Evolutionary conservation across 2,888 invertebrate species (phyloP).

Genomic region (Rhodophaea formosa): DNA sequence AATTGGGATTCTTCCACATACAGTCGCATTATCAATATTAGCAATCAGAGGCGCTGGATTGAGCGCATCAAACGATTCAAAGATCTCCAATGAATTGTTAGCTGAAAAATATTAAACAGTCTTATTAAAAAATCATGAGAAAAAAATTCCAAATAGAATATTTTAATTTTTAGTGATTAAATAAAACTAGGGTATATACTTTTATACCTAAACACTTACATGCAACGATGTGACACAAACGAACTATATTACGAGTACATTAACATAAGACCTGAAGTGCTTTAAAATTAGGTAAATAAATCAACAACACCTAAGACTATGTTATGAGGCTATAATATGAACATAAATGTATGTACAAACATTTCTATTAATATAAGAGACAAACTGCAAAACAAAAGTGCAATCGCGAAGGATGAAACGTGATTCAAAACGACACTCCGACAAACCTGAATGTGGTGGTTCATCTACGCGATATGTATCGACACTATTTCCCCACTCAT

Average conservation of each 20-base stretch:
- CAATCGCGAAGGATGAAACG: constrained; percentile 59
- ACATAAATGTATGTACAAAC: constrained; percentile 34
- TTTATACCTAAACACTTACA: constrained; percentile 15
- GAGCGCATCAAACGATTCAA: constrained; percentile 81
- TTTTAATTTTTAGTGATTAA: neutral
- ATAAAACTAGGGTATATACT: neutral
- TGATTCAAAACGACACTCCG: constrained; percentile 67
- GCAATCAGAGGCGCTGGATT: constrained; percentile 82
- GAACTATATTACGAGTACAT: neutral
- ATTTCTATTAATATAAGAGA: constrained; percentile 19
- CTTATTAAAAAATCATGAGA: neutral
- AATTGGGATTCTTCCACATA: constrained; percentile 91
- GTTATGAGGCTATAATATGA: too few relatives aligned
- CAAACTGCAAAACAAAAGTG: constrained; percentile 69
- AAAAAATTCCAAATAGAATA: neutral
- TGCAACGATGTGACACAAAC: constrained; percentile 14
- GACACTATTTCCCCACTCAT: constrained; percentile 74
- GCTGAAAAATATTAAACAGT: constrained; percentile 48
- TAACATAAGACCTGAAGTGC: constrained; percentile 15
- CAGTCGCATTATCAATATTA: constrained; percentile 79
- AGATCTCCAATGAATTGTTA: constrained; percentile 66
- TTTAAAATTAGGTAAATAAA: constrained; percentile 33
- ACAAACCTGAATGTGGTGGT: constrained; percentile 80
- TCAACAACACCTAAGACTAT: constrained; percentile 34
- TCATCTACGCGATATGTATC: constrained; percentile 78